A percentile compares a stretch with the other conserved stretches of the same genome.
Evolutionary conservation across 2,113 vertebrate species (phyloP).

Genomic region (Puma concolor): DNA sequence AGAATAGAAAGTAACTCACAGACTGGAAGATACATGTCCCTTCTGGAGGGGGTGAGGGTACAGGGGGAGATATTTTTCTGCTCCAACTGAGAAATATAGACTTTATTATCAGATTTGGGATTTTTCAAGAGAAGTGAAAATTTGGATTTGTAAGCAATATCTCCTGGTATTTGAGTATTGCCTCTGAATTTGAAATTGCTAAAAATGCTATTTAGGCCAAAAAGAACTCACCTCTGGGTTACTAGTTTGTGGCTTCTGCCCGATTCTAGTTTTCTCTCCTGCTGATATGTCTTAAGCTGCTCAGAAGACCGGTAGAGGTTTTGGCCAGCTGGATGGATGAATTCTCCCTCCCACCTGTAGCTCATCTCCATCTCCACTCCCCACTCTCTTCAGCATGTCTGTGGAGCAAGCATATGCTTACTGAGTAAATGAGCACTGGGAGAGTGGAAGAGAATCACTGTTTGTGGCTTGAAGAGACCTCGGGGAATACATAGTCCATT

Average conservation of each 20-base stretch:
- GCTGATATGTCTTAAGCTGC: not conserved
- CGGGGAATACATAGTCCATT: not conserved
- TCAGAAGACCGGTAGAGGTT: not conserved
- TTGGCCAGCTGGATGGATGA: not conserved
- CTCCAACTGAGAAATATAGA: not conserved
- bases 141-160: not conserved
- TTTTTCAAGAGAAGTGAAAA: constrained; percentile 23
- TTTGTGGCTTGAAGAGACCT: not conserved
- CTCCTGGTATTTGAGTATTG: not conserved
- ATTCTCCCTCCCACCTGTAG: not conserved
- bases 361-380: not conserved
- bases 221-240: not conserved
- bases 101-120: not conserved
- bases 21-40: not conserved
- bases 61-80: not conserved
- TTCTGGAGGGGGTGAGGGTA: not conserved
- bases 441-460: not conserved
- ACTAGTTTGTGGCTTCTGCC: not conserved
- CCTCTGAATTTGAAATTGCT: not conserved
- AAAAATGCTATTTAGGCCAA: not conserved
- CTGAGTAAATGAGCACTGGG: not conserved
- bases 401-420: not conserved
- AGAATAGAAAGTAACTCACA: not conserved
- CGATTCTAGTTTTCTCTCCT: not conserved
- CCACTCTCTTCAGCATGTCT: not conserved